Conservation (phyloP, 2,888 invertebrate genomes). For the Oscheius onirici region DNA sequence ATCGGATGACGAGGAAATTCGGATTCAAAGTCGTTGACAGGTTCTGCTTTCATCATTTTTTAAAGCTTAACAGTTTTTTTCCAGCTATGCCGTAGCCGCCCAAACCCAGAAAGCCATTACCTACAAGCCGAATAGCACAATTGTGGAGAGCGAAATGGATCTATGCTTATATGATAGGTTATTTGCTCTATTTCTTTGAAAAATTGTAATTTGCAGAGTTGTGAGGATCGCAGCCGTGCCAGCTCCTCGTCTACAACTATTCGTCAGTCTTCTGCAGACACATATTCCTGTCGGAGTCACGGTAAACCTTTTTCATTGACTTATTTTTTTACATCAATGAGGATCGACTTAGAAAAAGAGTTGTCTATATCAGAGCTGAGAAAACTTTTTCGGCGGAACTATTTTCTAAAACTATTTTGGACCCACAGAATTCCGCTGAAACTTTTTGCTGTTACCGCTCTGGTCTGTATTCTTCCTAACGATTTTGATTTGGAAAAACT, state of each 20-base stretch:
- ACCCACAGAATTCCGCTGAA: too few relatives aligned
- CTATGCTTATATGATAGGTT: conserved; percentile 61
- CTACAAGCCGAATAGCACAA: conserved; percentile 62
- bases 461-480: too few relatives aligned
- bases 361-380: too few relatives aligned
- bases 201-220: conserved; percentile 1
- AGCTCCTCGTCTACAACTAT: conserved; percentile 61
- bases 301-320: conserved; percentile 32
- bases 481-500: too few relatives aligned
- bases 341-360: too few relatives aligned
- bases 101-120: conserved; percentile 57
- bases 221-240: conserved; percentile 51
- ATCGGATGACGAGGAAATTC: conserved; percentile 59
- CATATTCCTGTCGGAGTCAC: conserved; percentile 66
- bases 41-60: conserved; percentile 37
- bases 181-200: conserved; percentile 28
- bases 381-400: too few relatives aligned
- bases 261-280: conserved; percentile 58
- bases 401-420: too few relatives aligned
- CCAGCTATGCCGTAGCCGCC: conserved; percentile 67
- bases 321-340: too few relatives aligned
- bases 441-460: too few relatives aligned
- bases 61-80: conserved; percentile 10
- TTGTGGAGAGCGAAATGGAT: conserved; percentile 58
- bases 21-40: conserved; percentile 64